Conservation (phyloP, 2,888 invertebrate species). For the Eupithecia subfuscata region DNA sequence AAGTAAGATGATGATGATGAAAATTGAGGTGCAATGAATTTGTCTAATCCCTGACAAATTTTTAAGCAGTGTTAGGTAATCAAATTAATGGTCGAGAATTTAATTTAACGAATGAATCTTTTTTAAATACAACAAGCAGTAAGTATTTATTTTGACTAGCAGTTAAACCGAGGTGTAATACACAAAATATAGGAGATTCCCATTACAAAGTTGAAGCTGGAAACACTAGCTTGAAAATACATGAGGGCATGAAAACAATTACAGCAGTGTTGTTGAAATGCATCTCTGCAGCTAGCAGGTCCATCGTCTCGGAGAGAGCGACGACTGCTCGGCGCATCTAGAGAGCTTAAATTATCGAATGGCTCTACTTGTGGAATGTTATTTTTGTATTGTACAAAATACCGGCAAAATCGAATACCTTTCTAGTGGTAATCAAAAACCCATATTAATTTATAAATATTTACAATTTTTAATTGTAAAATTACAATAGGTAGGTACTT, state of each 20-base stretch:
- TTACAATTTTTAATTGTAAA: too few relatives aligned
- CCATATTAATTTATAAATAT: background rate
- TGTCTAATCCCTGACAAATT: background rate
- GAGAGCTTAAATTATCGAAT: conserved; percentile 62
- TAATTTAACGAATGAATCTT: background rate
- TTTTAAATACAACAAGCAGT: background rate
- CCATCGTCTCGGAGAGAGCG: conserved; percentile 50
- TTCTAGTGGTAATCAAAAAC: background rate
- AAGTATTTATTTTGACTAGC: background rate
- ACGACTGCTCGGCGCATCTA: conserved; percentile 56
- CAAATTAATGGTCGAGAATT: background rate
- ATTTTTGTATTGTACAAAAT: background rate
- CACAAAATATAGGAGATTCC: background rate
- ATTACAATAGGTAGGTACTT: too few relatives aligned
- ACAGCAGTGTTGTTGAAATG: conserved; percentile 25
- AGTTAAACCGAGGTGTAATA: background rate
- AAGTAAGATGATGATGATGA: background rate
- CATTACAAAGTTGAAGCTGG: background rate
- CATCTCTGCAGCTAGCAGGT: conserved; percentile 32
- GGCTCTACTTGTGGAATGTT: conserved; percentile 34
- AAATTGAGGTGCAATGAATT: background rate
- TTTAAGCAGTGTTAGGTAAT: background rate
- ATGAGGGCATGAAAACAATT: conserved; percentile 13
- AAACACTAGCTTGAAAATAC: background rate
- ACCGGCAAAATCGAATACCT: background rate